Conservation (phyloP, 2,797 vertebrate genomes). For the Acanthis flammea region DNA sequence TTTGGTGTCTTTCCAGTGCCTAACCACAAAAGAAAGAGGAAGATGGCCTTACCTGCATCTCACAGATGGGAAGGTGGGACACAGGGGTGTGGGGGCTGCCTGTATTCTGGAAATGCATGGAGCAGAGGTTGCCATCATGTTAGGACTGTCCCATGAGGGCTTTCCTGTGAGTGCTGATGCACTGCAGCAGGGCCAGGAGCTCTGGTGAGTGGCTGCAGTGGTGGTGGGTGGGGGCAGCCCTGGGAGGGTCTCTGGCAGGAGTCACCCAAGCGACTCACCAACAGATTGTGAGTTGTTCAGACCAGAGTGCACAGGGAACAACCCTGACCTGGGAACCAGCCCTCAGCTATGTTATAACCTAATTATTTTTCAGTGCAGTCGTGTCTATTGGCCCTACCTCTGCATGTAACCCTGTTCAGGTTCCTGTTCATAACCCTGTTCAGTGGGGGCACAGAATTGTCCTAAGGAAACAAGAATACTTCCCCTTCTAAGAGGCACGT, state of each 20-base stretch:
- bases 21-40: background rate
- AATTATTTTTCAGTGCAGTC: background rate
- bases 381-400: background rate
- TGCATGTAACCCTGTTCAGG: background rate
- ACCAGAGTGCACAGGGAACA: fast-evolving
- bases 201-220: background rate
- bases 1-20: background rate
- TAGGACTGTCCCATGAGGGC: background rate
- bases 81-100: fast-evolving
- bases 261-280: background rate
- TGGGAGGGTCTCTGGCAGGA: background rate
- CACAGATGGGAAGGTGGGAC: background rate
- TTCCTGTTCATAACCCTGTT: background rate
- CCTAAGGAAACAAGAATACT: background rate
- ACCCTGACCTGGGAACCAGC: background rate
- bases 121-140: background rate
- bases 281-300: background rate
- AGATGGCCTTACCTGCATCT: background rate
- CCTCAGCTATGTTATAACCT: background rate
- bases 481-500: background rate
- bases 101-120: background rate
- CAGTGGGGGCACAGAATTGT: background rate
- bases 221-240: too few species aligned
- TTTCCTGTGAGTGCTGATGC: fast-evolving
- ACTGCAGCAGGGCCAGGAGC: background rate